These are phyloP conservation scores for Chascanopsetta lugubris DNA, from an alignment of 2,113 vertebrate genomes.

Conservation along the genomic window DNA sequence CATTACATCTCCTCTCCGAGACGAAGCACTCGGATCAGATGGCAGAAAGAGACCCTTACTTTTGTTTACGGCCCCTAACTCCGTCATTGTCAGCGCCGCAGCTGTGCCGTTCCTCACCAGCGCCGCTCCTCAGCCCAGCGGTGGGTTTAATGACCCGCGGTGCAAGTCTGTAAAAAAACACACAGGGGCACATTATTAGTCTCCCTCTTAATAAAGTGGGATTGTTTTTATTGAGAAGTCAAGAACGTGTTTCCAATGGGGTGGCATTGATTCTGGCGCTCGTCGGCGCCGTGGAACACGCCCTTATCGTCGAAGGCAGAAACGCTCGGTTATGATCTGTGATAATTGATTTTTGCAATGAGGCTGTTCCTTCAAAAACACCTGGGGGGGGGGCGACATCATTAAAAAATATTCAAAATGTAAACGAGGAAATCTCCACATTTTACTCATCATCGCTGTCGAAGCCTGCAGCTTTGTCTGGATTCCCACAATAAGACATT, in stretches of 20 bases:
- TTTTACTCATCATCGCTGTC: slow-evolving; percentile 57
- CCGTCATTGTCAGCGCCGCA: slow-evolving; percentile 61
- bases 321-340: slow-evolving; percentile 61
- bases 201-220: slow-evolving; percentile 61
- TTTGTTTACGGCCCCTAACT: slow-evolving; percentile 59
- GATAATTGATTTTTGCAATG: slow-evolving; percentile 66
- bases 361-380: slow-evolving; percentile 46
- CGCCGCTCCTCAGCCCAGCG: slow-evolving; percentile 32
- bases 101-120: slow-evolving; percentile 46
- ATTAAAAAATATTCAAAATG: slow-evolving; percentile 51
- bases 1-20: slow-evolving; percentile 45
- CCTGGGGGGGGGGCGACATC: slow-evolving; percentile 15
- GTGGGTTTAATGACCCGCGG: slow-evolving; percentile 69
- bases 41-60: slow-evolving; percentile 52
- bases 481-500: slow-evolving; percentile 58
- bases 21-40: slow-evolving; percentile 50
- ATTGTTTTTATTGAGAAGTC: slow-evolving; percentile 54
- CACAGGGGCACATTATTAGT: slow-evolving; percentile 62
- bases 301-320: slow-evolving; percentile 66
- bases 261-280: slow-evolving; percentile 30
- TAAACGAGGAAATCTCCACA: slow-evolving; percentile 42
- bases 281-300: slow-evolving; percentile 41
- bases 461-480: slow-evolving; percentile 49
- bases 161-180: slow-evolving; percentile 41
- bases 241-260: slow-evolving; percentile 40